Evolutionary conservation across 2,888 invertebrate genomes (phyloP), one percentile per base, ranked within the genome.

Genomic region (Caenorhabditis parvicauda): DNA sequence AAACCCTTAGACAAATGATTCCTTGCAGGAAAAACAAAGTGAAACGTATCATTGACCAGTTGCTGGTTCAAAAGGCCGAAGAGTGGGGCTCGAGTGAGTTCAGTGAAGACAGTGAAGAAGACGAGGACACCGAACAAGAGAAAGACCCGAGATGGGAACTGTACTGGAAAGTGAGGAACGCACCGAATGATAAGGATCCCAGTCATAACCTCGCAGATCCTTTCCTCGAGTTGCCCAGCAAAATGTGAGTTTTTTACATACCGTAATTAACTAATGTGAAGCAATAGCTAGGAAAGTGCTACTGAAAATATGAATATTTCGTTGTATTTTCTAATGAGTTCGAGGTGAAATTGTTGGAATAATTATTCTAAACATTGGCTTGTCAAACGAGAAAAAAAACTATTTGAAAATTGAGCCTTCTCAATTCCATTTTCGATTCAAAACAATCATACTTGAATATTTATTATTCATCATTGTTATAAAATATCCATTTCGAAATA

Each of bases 221-320:
- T 0, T 91, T 96, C 83, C 89, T 90, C 87, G 90, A 90, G 77
- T 85, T 98, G 55, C 96, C 96, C 0, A 91, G 90, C 6, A 82
- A 81, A 77, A 82, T 49, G 51, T 55, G 9, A 55, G 44, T 37
- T 24, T 46, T 25, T 48, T 3, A n/a, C n/a, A n/a, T n/a, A n/a
- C n/a, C n/a, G n/a, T n/a, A n/a, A n/a, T n/a, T n/a, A n/a, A n/a
- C n/a, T n/a, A n/a, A n/a, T n/a, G n/a, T n/a, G n/a, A n/a, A n/a
- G n/a, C n/a, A n/a, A n/a, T n/a, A n/a, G n/a, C n/a, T n/a, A n/a
- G n/a, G n/a, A n/a, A n/a, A n/a, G n/a, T n/a, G n/a, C n/a, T n/a
- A n/a, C n/a, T n/a, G n/a, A n/a, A n/a, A n/a, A n/a, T n/a, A n/a
- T n/a, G n/a, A n/a, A n/a, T n/a, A n/a, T n/a, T n/a, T n/a, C n/a